These are phyloP conservation scores for Camelus bactrianus DNA, from an alignment of 2,113 vertebrate species.

Conservation along the genomic window DNA sequence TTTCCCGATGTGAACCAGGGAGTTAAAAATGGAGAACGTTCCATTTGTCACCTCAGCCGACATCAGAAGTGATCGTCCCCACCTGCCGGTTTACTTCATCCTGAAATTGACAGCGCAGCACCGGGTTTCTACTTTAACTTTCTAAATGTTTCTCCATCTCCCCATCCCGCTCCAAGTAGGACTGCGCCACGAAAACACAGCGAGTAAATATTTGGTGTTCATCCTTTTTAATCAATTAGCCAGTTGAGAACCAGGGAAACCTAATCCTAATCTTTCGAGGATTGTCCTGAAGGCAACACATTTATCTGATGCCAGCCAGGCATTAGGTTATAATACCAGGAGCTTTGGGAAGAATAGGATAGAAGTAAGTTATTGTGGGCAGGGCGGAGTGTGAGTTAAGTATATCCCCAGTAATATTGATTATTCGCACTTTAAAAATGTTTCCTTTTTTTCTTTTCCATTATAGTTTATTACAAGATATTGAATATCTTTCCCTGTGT, in stretches of 20 bases:
- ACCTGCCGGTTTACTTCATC: background rate
- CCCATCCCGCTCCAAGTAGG: background rate
- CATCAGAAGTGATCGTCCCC: background rate
- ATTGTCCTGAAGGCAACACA: background rate
- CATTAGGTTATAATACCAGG: background rate
- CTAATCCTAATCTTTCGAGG: background rate
- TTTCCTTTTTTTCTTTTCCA: background rate
- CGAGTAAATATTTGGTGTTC: background rate
- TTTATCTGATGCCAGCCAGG: background rate
- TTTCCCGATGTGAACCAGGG: background rate
- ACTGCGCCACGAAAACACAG: background rate
- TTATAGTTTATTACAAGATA: too few species aligned
- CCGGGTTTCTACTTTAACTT: background rate
- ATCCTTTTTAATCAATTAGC: background rate
- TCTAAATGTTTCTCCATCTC: background rate
- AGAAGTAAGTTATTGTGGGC: background rate
- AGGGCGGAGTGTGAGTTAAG: background rate
- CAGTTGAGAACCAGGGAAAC: background rate
- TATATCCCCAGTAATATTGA: background rate
- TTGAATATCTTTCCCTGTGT: too few species aligned
- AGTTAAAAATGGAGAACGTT: background rate
- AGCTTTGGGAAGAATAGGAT: background rate
- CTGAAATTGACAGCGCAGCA: background rate
- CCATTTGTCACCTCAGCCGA: rapidly evolving
- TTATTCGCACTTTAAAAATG: background rate